A percentile compares a stretch with the other conserved stretches of the same genome.
These are phyloP conservation scores for Steinernema feltiae DNA, from an alignment of 1,140 invertebrate genomes.

Conservation along the genomic window DNA sequence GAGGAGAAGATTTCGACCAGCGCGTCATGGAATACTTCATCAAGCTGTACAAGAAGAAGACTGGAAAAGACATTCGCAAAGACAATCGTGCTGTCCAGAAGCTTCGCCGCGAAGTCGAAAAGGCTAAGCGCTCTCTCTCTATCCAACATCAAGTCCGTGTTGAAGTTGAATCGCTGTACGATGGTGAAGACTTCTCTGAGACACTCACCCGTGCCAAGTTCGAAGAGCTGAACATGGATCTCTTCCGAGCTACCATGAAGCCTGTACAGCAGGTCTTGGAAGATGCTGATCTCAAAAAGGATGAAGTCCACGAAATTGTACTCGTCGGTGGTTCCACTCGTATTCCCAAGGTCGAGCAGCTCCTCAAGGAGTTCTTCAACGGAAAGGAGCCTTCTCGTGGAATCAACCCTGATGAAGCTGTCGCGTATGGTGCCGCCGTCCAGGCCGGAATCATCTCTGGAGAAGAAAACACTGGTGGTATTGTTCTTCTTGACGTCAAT, in stretches of 20 bases:
- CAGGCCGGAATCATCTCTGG: slow-evolving; percentile 78
- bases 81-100: slow-evolving; percentile 64
- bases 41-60: slow-evolving; percentile 65
- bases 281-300: slow-evolving; percentile 97
- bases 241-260: slow-evolving; percentile 95
- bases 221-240: slow-evolving; percentile 97
- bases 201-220: slow-evolving; percentile 96
- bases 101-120: slow-evolving; percentile 63
- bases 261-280: slow-evolving; percentile 81
- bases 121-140: slow-evolving; percentile 75
- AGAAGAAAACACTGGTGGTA: slow-evolving; percentile 78
- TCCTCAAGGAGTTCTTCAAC: slow-evolving; percentile 97
- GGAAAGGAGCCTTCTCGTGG: slow-evolving; percentile 94
- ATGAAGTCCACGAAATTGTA: slow-evolving; percentile 96
- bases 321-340: slow-evolving; percentile 96
- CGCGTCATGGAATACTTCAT: slow-evolving; percentile 65
- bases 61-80: slow-evolving; percentile 63
- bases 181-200: slow-evolving; percentile 99
- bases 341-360: slow-evolving; percentile 96
- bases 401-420: slow-evolving; percentile 93
- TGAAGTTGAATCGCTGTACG: slow-evolving; percentile 98
- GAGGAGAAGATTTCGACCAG: slow-evolving; percentile 65
- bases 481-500: slow-evolving; percentile 93
- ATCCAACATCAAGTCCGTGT: slow-evolving; percentile 91
- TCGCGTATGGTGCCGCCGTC: slow-evolving; percentile 95